These are phyloP conservation scores for Lobophora halterata DNA, from an alignment of 2,888 invertebrate species.

Conservation along the genomic window DNA sequence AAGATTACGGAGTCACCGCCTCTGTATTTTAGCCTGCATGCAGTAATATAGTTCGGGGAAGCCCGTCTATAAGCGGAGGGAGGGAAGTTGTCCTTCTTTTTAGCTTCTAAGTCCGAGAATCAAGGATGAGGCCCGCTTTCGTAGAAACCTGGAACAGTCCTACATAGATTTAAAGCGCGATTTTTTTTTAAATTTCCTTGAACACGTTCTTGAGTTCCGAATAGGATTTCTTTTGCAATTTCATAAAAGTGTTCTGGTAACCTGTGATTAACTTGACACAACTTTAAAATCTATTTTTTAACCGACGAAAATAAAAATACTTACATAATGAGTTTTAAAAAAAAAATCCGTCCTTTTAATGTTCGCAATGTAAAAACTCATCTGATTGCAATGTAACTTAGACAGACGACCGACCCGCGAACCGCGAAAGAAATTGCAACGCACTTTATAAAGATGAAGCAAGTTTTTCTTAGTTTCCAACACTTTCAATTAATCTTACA, in stretches of 20 bases:
- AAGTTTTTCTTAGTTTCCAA: conserved; percentile 1
- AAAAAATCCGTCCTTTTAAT: too few relatives aligned
- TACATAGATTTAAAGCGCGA: conserved; percentile 28
- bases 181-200: conserved; percentile 20
- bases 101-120: conserved; percentile 36
- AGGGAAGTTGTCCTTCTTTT: conserved; percentile 39
- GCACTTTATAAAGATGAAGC: too few relatives aligned
- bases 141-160: conserved; percentile 17
- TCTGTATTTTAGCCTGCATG: conserved; percentile 56
- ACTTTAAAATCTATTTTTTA: too few relatives aligned
- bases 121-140: conserved; percentile 27
- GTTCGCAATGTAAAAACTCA: too few relatives aligned
- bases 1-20: conserved; percentile 64
- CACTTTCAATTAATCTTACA: not conserved
- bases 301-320: too few relatives aligned
- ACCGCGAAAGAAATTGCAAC: too few relatives aligned
- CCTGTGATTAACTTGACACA: too few relatives aligned
- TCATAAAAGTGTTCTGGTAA: too few relatives aligned
- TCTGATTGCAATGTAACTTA: too few relatives aligned
- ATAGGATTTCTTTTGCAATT: too few relatives aligned
- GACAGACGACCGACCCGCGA: too few relatives aligned
- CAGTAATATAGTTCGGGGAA: conserved; percentile 70
- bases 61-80: conserved; percentile 55
- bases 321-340: too few relatives aligned
- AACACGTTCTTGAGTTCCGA: conserved; percentile 17